These are phyloP conservation scores for Sarotherodon lohbergeri DNA, from an alignment of 2,113 vertebrate genomes.

Conservation along the genomic window DNA sequence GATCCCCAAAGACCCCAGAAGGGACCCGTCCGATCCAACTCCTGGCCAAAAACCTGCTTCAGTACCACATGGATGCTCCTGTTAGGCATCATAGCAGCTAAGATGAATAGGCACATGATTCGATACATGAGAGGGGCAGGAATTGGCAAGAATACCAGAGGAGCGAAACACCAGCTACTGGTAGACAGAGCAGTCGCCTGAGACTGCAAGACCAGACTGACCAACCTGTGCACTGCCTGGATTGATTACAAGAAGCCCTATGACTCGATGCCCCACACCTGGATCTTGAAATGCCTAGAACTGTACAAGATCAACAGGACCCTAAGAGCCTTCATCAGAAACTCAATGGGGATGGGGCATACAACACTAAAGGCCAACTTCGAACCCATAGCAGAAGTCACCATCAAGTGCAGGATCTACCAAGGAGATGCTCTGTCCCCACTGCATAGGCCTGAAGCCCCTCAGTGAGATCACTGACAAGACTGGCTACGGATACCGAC, in stretches of 20 bases:
- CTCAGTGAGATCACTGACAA: not conserved
- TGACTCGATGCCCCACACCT: not conserved
- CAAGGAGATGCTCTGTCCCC: not conserved
- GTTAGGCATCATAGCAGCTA: not conserved
- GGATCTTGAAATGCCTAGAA: not conserved
- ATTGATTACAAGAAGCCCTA: not conserved
- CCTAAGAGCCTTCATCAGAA: not conserved
- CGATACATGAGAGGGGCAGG: accelerated
- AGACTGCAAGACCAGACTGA: not conserved
- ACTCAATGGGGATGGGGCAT: accelerated
- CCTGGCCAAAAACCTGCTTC: accelerated
- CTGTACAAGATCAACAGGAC: not conserved
- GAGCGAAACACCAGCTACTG: not conserved
- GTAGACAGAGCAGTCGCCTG: not conserved
- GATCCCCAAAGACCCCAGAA: not conserved
- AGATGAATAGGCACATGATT: not conserved
- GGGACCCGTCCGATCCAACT: accelerated
- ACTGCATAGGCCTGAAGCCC: not conserved
- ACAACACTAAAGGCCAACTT: not conserved
- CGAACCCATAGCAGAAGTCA: not conserved
- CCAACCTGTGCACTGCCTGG: not conserved
- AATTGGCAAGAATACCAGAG: not conserved
- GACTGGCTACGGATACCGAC: accelerated
- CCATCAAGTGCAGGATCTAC: not conserved
- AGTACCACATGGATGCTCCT: not conserved